Evolutionary conservation across 1,140 invertebrate species (phyloP).

Genomic region (Riptortus pedestris): DNA sequence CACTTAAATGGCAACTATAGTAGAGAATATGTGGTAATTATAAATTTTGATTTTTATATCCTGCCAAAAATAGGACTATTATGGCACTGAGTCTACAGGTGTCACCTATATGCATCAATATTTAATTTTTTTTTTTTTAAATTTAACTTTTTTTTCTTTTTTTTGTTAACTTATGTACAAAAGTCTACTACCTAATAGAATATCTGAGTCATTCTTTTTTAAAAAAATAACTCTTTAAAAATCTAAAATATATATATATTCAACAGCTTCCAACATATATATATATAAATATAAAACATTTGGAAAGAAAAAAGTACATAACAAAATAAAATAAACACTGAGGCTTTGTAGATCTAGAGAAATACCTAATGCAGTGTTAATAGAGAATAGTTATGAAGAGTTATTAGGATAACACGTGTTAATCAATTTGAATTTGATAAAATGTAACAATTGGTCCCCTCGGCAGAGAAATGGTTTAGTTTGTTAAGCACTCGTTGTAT

Average conservation of each 20-base stretch:
- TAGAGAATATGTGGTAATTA: too few relatives aligned
- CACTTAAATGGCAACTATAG: constrained; percentile 8
- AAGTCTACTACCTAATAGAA: constrained; percentile 4
- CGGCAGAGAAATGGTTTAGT: constrained; percentile 18
- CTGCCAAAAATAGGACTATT: constrained; percentile 2
- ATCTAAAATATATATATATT: constrained; percentile 5
- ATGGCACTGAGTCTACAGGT: constrained; percentile 13
- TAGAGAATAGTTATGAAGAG: constrained; percentile 3
- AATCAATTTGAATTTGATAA: neutral
- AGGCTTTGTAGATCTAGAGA: constrained; percentile 2
- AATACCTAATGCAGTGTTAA: constrained; percentile 15
- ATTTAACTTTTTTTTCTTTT: neutral
- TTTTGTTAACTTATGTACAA: constrained; percentile 5
- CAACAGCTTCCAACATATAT: constrained; percentile 9
- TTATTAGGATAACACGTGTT: constrained; percentile 16
- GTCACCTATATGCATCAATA: neutral
- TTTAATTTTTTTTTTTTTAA: neutral
- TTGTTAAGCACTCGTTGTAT: constrained; percentile 20
- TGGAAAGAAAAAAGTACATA: constrained; percentile 17
- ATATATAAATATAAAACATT: constrained; percentile 23
- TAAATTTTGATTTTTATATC: constrained; percentile 10
- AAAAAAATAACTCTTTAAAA: constrained; percentile 18
- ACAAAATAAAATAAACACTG: constrained; percentile 10
- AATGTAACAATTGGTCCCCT: constrained; percentile 24
- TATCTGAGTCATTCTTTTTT: neutral